A percentile compares a stretch with the other conserved stretches of the same genome.
phyloP scores from a whole-genome alignment of 2,888 invertebrate genomes.

The Orchesella flavescens region DNA sequence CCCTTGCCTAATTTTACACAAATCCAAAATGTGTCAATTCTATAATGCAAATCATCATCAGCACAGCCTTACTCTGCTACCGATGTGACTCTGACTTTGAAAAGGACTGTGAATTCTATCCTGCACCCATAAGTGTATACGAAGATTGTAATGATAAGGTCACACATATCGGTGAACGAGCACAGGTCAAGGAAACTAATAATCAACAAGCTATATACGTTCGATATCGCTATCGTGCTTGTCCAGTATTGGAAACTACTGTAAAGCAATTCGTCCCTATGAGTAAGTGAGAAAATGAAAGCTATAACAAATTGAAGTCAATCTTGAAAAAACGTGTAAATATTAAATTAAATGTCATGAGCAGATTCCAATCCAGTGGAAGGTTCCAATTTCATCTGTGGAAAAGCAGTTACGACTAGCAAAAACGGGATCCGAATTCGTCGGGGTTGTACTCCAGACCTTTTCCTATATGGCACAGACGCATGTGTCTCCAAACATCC shows the following conservation, averaged over 20 bases:
- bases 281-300: not conserved
- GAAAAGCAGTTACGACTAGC: constrained; percentile 7
- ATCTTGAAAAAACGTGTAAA: not conserved
- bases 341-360: not conserved
- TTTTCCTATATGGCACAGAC: constrained; percentile 13
- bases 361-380: constrained; percentile 26
- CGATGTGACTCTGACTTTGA: constrained; percentile 22
- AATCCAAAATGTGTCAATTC: no score
- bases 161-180: not conserved
- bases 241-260: constrained; percentile 18
- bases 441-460: constrained; percentile 34
- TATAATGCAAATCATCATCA: no score
- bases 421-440: not conserved
- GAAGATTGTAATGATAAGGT: constrained; percentile 20
- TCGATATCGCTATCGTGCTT: constrained; percentile 22
- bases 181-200: not conserved
- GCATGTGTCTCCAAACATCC: constrained; percentile 10
- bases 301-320: not conserved
- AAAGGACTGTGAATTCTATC: constrained; percentile 7
- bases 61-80: constrained; percentile 15
- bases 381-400: constrained; percentile 8
- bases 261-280: not conserved
- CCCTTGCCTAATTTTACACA: no score
- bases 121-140: constrained; percentile 17
- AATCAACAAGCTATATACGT: not conserved